A percentile compares a stretch with the other conserved stretches of the same genome.
Evolutionary conservation across 2,888 invertebrate species (phyloP).

Genomic region (Biston stratarius): DNA sequence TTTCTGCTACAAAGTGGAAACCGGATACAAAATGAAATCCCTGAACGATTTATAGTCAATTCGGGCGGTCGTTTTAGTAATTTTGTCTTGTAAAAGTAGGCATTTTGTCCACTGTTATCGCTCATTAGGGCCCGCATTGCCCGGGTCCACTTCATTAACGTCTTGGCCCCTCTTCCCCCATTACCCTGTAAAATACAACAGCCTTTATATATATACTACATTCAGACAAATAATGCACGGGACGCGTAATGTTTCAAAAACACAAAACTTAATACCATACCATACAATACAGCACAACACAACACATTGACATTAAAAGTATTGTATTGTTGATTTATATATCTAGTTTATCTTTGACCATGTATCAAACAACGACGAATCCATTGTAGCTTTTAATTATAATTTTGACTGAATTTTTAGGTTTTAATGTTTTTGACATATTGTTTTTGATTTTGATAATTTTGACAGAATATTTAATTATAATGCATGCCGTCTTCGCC

Average conservation of each 20-base stretch:
- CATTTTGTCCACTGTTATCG: slow-evolving; percentile 53
- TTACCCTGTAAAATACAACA: slow-evolving; percentile 43
- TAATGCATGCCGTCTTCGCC: too few species aligned
- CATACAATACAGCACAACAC: not conserved
- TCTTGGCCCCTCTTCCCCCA: slow-evolving; percentile 39
- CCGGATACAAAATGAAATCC: slow-evolving; percentile 48
- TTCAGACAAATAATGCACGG: not conserved
- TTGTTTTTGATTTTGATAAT: too few species aligned
- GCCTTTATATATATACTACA: slow-evolving; percentile 20
- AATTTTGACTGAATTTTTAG: too few species aligned
- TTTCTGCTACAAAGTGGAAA: slow-evolving; percentile 3
- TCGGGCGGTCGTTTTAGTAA: slow-evolving; percentile 53
- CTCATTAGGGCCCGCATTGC: slow-evolving; percentile 60
- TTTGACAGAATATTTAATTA: too few species aligned
- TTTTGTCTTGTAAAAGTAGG: slow-evolving; percentile 45
- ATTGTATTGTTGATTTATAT: too few species aligned
- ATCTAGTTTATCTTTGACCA: too few species aligned
- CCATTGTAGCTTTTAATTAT: too few species aligned
- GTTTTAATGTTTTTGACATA: too few species aligned
- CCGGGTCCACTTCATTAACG: slow-evolving; percentile 55
- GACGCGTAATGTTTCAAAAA: not conserved
- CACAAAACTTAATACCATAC: too few species aligned
- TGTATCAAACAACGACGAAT: too few species aligned
- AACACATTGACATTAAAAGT: too few species aligned
- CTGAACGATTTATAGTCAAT: slow-evolving; percentile 49